phyloP scores from a whole-genome alignment of 2,113 vertebrate genomes.

The Gulo gulo region DNA sequence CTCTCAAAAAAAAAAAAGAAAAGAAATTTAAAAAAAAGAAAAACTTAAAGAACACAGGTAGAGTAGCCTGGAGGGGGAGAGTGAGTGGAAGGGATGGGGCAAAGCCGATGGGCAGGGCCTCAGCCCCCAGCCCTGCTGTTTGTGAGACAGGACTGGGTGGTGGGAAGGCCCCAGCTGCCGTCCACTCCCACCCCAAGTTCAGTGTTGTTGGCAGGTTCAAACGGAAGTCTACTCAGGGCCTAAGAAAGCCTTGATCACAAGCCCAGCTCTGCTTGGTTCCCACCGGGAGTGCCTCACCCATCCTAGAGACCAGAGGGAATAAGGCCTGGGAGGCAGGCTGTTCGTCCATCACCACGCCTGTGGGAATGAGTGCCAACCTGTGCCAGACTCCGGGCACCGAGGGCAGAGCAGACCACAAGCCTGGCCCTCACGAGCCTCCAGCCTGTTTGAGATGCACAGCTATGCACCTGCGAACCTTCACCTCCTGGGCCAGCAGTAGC shows the following conservation, averaged over 20 bases:
- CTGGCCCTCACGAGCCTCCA: background rate
- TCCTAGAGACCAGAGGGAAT: background rate
- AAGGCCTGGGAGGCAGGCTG: background rate
- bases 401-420: background rate
- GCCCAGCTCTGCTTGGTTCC: background rate
- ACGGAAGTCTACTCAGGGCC: background rate
- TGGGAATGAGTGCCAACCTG: background rate
- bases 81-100: too few species aligned
- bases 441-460: background rate
- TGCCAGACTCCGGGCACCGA: background rate
- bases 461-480: background rate
- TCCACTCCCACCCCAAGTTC: background rate
- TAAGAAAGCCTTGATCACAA: background rate
- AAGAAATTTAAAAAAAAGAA: background rate
- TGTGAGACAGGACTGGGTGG: background rate
- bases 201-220: background rate
- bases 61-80: background rate
- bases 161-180: too few species aligned
- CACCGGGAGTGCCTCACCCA: too few species aligned
- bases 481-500: fast-evolving
- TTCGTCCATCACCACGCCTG: background rate
- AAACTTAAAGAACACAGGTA: background rate
- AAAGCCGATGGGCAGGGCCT: too few species aligned
- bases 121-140: background rate
- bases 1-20: background rate